Conservation (phyloP, 2,888 invertebrate genomes). For the Strigamia maritima region DNA sequence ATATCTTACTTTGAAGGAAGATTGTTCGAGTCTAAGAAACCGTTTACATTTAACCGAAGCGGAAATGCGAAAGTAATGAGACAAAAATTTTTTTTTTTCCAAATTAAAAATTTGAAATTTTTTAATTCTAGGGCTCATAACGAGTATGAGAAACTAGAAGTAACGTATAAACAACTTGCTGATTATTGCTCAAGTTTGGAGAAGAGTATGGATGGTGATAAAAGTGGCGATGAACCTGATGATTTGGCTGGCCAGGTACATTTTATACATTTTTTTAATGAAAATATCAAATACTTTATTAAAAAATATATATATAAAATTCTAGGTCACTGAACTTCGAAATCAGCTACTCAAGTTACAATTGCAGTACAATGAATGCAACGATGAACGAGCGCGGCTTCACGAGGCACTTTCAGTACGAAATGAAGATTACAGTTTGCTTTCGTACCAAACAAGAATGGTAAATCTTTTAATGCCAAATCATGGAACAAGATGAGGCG, state of each 20-base stretch:
- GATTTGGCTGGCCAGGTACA: slow-evolving; percentile 51
- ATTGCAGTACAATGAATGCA: slow-evolving; percentile 66
- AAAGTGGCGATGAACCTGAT: slow-evolving; percentile 50
- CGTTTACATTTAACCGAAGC: slow-evolving; percentile 52
- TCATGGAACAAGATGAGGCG: too few species aligned
- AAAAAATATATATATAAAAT: background rate
- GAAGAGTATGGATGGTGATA: slow-evolving; percentile 47
- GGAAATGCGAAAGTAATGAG: slow-evolving; percentile 51
- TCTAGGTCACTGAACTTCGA: slow-evolving; percentile 61
- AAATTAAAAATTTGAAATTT: background rate
- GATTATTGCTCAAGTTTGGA: slow-evolving; percentile 51
- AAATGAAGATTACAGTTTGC: slow-evolving; percentile 60
- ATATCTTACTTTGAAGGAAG: slow-evolving; percentile 51
- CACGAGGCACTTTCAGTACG: slow-evolving; percentile 60
- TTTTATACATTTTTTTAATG: slow-evolving; percentile 41
- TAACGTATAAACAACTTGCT: slow-evolving; percentile 51
- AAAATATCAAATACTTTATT: too few species aligned
- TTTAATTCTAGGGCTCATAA: slow-evolving; percentile 48
- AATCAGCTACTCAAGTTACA: slow-evolving; percentile 71
- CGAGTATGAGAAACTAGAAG: slow-evolving; percentile 51
- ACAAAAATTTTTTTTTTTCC: background rate
- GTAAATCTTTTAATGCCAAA: slow-evolving; percentile 49
- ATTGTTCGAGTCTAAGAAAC: slow-evolving; percentile 51
- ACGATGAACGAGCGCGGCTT: slow-evolving; percentile 50
- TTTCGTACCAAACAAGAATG: slow-evolving; percentile 61